Evolutionary conservation across 2,888 invertebrate genomes (phyloP).

Genomic region (Diarsia brunnea): DNA sequence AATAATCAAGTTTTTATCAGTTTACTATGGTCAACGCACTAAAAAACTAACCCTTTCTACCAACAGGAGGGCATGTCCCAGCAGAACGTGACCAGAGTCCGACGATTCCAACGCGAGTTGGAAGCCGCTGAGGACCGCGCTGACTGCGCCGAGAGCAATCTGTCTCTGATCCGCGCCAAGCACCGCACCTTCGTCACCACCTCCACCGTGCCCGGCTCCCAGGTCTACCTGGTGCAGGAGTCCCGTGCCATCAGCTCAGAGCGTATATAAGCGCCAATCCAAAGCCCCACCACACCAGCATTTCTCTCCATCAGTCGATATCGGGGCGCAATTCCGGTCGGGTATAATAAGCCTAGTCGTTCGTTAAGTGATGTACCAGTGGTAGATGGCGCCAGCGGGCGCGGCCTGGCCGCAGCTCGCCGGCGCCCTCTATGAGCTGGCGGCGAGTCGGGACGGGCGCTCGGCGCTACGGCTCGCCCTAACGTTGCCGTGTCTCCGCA

Average conservation of each 20-base stretch:
- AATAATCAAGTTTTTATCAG: neutral
- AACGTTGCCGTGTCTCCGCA: conserved; percentile 86
- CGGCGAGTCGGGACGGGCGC: conserved; percentile 84
- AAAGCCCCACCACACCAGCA: conserved; percentile 84
- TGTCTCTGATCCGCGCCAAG: conserved; percentile 98
- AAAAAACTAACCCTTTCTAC: conserved; percentile 38
- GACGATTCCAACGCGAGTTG: conserved; percentile 99
- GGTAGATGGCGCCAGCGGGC: conserved; percentile 75
- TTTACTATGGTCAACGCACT: neutral
- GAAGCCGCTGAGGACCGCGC: conserved; percentile 99
- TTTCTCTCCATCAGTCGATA: conserved; percentile 83
- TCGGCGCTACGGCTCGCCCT: conserved; percentile 86
- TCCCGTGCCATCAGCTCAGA: conserved; percentile 92
- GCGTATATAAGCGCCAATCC: conserved; percentile 75
- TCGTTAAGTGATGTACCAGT: conserved; percentile 84
- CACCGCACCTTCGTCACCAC: conserved; percentile 99
- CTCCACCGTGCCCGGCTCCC: conserved; percentile 97
- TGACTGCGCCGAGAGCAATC: conserved; percentile 98
- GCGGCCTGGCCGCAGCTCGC: conserved; percentile 45
- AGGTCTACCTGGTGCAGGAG: conserved; percentile 97
- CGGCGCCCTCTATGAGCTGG: conserved; percentile 72
- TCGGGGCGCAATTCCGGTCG: conserved; percentile 89
- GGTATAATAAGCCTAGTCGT: conserved; percentile 89
- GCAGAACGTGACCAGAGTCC: conserved; percentile 98
- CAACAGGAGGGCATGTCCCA: conserved; percentile 96